Base-by-base conservation (phyloP, 1,140 invertebrate genomes). In the Hypsibius dujardini region DNA sequence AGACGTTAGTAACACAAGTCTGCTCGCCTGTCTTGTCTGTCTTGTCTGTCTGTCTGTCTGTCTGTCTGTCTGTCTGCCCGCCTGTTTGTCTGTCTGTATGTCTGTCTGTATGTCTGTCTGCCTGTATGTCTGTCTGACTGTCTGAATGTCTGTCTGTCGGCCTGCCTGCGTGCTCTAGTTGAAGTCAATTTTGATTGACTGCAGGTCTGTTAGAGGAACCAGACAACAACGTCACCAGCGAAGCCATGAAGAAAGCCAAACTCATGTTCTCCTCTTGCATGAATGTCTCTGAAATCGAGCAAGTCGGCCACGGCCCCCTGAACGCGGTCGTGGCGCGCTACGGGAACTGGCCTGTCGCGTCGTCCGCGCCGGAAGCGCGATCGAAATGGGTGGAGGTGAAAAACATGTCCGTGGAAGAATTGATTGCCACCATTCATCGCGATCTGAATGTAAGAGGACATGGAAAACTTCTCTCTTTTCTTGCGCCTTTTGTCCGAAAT, bases 191-290 rank as follows among this genome's bases (percentile, higher is more conserved):
- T 28, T 28, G 28, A 28, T 73, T 72, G 71, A 72, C 76, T 77
- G 12, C 76, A 85, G 84, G 85, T 50, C 80, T 90, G 1, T 78
- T 90, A 12, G 87, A 89, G 77, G 86, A 89, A 75, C 82, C 85
- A 0, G 79, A 86, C 1, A 83, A 83, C 71, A 75, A 77, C 0
- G 74, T 81, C 1, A 88, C 90, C 76, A 87, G 85, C 76, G 82
- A 84, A 70, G 87, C 88, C 0, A 89, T 88, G 1, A 81, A 83
- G 46, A 90, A 90, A 80, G 88, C 89, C 1, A 92, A 91, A 82
- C 83, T 84, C 70, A 88, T 91, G 79, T 92, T 89, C 81, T 85
- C 84, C 73, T 90, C 89, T 40, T 92, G 90, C 80, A 88, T 90
- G 84, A 87, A 92, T 79, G 85, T 87, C 77, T 87, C 81, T 75